phyloP scores from a whole-genome alignment of 2,113 vertebrate genomes.

The Archocentrus centrarchus region DNA sequence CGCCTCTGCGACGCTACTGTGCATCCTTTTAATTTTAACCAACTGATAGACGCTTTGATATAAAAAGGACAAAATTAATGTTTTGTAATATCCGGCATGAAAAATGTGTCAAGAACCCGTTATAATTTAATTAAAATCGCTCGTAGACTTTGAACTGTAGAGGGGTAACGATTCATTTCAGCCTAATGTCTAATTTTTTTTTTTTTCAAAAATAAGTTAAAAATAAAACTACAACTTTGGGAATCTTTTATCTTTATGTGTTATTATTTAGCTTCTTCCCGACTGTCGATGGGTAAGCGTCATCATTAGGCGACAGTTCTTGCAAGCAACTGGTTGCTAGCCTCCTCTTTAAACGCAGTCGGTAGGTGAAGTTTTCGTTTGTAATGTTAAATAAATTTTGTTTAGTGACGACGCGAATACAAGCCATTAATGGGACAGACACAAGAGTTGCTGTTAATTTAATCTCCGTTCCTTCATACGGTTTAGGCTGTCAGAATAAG shows the following conservation, averaged over 20 bases:
- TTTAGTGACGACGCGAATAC: accelerated
- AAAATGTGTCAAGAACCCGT: background rate
- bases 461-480: background rate
- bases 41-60: background rate
- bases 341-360: background rate
- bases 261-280: background rate
- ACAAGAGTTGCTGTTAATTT: background rate
- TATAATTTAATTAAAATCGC: background rate
- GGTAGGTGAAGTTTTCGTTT: constrained; percentile 41
- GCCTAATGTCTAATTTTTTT: background rate
- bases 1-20: background rate
- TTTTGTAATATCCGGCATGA: background rate
- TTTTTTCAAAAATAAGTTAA: background rate
- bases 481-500: background rate
- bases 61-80: background rate
- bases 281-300: constrained; percentile 16
- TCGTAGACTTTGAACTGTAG: background rate
- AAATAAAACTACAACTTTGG: background rate
- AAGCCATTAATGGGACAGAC: background rate
- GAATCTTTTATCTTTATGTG: background rate
- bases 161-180: background rate
- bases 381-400: background rate
- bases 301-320: constrained; percentile 58
- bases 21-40: background rate
- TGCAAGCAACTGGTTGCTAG: background rate